Evolutionary conservation across 2,113 vertebrate genomes (phyloP), one percentile per base, ranked within the genome.

Genomic region (Callorhinus ursinus): DNA sequence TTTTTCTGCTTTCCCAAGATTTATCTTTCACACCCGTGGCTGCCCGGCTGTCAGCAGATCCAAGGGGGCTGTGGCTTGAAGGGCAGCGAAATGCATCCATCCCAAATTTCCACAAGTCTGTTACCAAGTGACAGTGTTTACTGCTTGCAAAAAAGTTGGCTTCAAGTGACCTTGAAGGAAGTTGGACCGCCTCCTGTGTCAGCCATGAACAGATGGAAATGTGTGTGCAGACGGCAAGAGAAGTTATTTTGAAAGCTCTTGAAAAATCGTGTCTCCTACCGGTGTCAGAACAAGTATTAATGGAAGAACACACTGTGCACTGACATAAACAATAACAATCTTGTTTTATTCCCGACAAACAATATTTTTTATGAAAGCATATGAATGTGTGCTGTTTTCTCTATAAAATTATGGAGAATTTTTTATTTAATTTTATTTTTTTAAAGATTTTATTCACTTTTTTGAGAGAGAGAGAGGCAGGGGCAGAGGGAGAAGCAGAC

Each of bases 81-180:
- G 57, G 24, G 33, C 53, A 28, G 1, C 6, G 16, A 92, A 42
- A 21, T 74, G 16, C 26, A 7, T 79, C 79, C 76, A 28, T 59
- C 79, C 69, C 42, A 16, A 42, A 49, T 86, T 28, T 87, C n/a
- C 82, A 12, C 24, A 49, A 93, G 92, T n/a, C 72, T 93, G 96
- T 89, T 79, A 92, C 55, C 53, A 67, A 90, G 51, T 31, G 33
- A 55, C 49, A 80, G 46, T 79, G 71, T 97, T 88, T 82, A 46
- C 65, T 88, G 61, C 24, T 10, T 63, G 49, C 83, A 74, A 69
- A 42, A 55, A 83, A 61, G 80, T 92, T 95, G 53, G n/a, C 55
- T 96, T 69, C 49, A 51, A 53, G 71, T 96, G 97, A 98, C 96
- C 92, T 96, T 89, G 90, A 95, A 92, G 82, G 71, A 63, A 80